Evolutionary conservation across 2,113 vertebrate species (phyloP).

Genomic region (Gobius niger): DNA sequence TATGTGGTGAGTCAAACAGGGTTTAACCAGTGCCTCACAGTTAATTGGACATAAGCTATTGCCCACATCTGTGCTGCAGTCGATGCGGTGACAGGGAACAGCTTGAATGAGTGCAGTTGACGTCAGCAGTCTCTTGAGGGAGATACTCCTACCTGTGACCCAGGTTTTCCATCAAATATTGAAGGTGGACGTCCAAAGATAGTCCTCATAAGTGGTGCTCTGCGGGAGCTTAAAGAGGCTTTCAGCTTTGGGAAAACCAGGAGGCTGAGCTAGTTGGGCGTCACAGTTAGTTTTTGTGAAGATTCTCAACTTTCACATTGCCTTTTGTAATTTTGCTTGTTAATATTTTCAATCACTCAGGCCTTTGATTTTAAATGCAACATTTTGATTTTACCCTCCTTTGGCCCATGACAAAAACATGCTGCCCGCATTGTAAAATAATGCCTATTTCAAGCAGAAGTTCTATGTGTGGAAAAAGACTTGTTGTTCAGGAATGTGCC

Average conservation of each 20-base stretch:
- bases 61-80: background rate
- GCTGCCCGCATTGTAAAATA: background rate
- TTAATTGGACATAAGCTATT: constrained; percentile 8
- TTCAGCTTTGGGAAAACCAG: constrained; percentile 29
- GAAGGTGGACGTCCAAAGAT: constrained; percentile 63
- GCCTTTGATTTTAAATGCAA: no score
- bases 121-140: constrained; percentile 42
- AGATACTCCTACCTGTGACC: constrained; percentile 67
- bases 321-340: background rate
- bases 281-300: background rate
- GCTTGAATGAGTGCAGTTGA: constrained; percentile 29
- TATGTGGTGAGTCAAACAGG: background rate
- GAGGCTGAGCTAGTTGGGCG: background rate
- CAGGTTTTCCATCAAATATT: constrained; percentile 72
- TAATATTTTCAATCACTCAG: background rate
- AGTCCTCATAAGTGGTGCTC: constrained; percentile 45
- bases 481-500: background rate
- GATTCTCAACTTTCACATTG: background rate
- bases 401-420: background rate
- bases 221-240: constrained; percentile 46
- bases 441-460: background rate
- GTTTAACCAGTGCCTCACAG: background rate
- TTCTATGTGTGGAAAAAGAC: background rate
- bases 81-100: constrained; percentile 13
- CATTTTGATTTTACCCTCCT: no score